Evolutionary conservation across 1,140 invertebrate genomes (phyloP).

Genomic region (Scaptodrosophila lebanonensis): DNA sequence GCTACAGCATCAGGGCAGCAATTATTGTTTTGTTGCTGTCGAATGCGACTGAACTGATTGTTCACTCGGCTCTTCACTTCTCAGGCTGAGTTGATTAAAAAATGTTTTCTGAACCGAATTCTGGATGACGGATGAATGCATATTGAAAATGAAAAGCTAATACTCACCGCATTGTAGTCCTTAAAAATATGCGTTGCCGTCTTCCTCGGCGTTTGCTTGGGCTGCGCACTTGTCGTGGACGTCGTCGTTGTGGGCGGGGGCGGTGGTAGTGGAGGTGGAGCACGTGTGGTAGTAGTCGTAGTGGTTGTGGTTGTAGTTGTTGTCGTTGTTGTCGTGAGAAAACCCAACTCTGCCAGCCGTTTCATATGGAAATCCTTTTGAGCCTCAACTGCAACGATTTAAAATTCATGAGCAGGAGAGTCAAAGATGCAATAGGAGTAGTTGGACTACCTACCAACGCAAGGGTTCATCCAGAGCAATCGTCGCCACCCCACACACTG

Average conservation of each 20-base stretch:
- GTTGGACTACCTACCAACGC: conserved; percentile 85
- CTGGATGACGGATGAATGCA: no score
- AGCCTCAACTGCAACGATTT: conserved; percentile 85
- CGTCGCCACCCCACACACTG: conserved; percentile 93
- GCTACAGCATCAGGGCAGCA: conserved; percentile 33
- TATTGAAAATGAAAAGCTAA: conserved; percentile 53
- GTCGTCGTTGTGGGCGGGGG: conserved; percentile 57
- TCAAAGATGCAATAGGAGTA: conserved; percentile 1
- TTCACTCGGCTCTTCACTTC: conserved; percentile 50
- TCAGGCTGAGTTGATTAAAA: no score
- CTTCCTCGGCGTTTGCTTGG: conserved; percentile 61
- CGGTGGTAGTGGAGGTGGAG: conserved; percentile 59
- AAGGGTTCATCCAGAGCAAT: conserved; percentile 93
- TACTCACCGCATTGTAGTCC: conserved; percentile 48
- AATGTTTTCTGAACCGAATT: no score
- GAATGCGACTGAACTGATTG: conserved; percentile 54
- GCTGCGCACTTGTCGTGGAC: conserved; percentile 58
- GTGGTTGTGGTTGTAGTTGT: conserved; percentile 75
- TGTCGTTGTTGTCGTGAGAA: conserved; percentile 78
- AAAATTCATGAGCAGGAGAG: background rate
- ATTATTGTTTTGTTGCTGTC: conserved; percentile 74
- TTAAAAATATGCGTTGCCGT: conserved; percentile 65
- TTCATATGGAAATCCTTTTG: conserved; percentile 92
- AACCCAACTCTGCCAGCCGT: conserved; percentile 78
- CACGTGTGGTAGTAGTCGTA: conserved; percentile 59